A percentile compares a stretch with the other conserved stretches of the same genome.
Conservation (phyloP, 1,140 invertebrate species). For the Drosophila suzukii region DNA sequence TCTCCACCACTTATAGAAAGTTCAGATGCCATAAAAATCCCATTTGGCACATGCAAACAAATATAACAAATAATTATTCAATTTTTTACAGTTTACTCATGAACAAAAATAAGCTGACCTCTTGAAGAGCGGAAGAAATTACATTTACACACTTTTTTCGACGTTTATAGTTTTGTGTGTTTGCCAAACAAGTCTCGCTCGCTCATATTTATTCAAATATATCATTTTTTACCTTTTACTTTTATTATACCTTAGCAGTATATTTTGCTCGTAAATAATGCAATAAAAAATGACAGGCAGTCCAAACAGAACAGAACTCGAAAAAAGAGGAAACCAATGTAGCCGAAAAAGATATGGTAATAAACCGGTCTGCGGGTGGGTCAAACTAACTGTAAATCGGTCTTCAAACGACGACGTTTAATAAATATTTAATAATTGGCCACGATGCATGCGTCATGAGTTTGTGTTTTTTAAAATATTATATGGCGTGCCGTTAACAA, state of each 20-base stretch:
- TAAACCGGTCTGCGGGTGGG: slow-evolving; percentile 43
- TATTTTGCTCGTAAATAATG: slow-evolving; percentile 13
- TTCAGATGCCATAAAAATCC: slow-evolving; percentile 39
- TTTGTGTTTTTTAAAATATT: slow-evolving; percentile 7
- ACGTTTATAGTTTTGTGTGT: slow-evolving; percentile 15
- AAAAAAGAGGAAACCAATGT: slow-evolving; percentile 34
- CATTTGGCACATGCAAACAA: slow-evolving; percentile 20
- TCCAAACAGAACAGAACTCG: slow-evolving; percentile 46
- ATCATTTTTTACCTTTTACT: slow-evolving; percentile 21
- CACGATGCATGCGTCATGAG: slow-evolving; percentile 24
- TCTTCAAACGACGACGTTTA: slow-evolving; percentile 42
- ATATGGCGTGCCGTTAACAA: slow-evolving; percentile 46
- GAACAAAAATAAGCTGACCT: slow-evolving; percentile 43
- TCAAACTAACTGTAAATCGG: slow-evolving; percentile 52
- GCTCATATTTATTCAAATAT: slow-evolving; percentile 1
- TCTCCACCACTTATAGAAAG: slow-evolving; percentile 36
- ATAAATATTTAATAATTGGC: slow-evolving; percentile 54
- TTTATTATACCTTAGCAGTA: slow-evolving; percentile 6
- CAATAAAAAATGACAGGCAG: slow-evolving; percentile 47
- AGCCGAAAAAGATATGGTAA: slow-evolving; percentile 30
- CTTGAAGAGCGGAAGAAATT: slow-evolving; percentile 11
- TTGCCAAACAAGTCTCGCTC: background rate
- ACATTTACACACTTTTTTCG: slow-evolving; percentile 29
- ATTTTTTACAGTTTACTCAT: slow-evolving; percentile 31
- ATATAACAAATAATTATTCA: slow-evolving; percentile 34